Evolutionary conservation across 92 coral and sea anemone species (phyloP), one percentile per base, ranked within the genome.

Genomic region (Blastomussa wellsi): DNA sequence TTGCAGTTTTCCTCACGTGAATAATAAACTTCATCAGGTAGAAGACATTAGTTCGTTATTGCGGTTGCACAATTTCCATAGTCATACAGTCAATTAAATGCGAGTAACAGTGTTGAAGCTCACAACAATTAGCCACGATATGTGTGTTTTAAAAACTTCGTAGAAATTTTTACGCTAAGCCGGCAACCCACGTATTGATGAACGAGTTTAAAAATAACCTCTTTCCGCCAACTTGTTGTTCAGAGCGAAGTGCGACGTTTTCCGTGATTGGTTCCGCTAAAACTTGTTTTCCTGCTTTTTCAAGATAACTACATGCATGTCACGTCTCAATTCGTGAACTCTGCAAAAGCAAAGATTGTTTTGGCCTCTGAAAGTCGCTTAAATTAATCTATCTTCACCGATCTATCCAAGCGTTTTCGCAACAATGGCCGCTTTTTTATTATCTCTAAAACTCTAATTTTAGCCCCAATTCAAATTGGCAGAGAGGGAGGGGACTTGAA

Each of bases 161-260:
- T 57, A 62, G 26, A 83, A 75, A 83, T 74, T 47, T 74, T 47
- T 83, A 75, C 64, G 49, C 74, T 26, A 37, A 37, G 47, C 68
- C 78, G 35, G 55, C 86, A 70, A 49, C 87, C 74, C 87, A 74
- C 87, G 87, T 83, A 57, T 83, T 41, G 13, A n/a, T n/a, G n/a
- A 19, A 24, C 47, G 80, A 59, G 37, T 60, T 75, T 83, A 83
- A 83, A 83, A 83, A 83, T 83, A 83, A 64, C 49, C 29, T n/a
- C 48, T 77, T 41, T 83, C 87, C 73, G 81, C 74, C 80, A 74
- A 76, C 72, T 74, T 75, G 87, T 75, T 74, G 86, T 82, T 72
- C 65, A 39, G 55, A 22, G 72, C 86, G 79, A 72, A 55, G 79
- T 72, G 74, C 62, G 72, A 82, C 35, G 70, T 2, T 59, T 38